Evolutionary conservation across 1,140 invertebrate species (phyloP).

Genomic region (Bombus cullumanus): DNA sequence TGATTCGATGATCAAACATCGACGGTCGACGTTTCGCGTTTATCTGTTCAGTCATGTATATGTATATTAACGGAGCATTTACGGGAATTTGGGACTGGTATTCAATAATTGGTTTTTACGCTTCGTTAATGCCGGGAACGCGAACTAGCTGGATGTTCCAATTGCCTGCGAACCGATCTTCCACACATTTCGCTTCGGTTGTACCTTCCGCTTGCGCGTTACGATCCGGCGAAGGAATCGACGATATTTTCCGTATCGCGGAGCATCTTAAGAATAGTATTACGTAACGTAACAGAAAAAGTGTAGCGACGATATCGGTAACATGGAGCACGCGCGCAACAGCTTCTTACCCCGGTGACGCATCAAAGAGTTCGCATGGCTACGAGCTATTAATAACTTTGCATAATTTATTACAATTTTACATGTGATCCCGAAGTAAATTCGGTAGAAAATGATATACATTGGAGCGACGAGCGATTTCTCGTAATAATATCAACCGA

Average conservation of each 20-base stretch:
- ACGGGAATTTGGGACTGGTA: slow-evolving; percentile 40
- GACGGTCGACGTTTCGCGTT: slow-evolving; percentile 40
- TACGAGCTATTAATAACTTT: slow-evolving; percentile 44
- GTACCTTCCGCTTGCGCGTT: neutral
- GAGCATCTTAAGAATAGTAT: neutral
- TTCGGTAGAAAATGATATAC: slow-evolving; percentile 40
- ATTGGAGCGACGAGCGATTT: neutral
- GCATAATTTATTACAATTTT: slow-evolving; percentile 60
- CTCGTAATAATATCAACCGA: neutral
- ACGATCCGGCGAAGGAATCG: neutral
- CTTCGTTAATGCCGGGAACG: slow-evolving; percentile 44
- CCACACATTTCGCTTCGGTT: neutral
- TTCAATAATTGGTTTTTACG: slow-evolving; percentile 62
- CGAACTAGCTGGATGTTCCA: neutral
- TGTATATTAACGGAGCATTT: slow-evolving; percentile 61
- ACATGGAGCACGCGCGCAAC: neutral
- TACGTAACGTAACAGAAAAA: neutral
- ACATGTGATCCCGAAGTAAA: slow-evolving; percentile 43
- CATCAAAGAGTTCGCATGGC: slow-evolving; percentile 51
- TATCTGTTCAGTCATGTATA: slow-evolving; percentile 25
- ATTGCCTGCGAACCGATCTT: neutral
- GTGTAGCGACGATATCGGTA: neutral
- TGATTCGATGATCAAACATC: slow-evolving; percentile 63
- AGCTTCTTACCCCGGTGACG: slow-evolving; percentile 7
- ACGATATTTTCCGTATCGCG: neutral